phyloP scores from a whole-genome alignment of 2,888 invertebrate genomes.

The Drosophila atroscutellata region DNA sequence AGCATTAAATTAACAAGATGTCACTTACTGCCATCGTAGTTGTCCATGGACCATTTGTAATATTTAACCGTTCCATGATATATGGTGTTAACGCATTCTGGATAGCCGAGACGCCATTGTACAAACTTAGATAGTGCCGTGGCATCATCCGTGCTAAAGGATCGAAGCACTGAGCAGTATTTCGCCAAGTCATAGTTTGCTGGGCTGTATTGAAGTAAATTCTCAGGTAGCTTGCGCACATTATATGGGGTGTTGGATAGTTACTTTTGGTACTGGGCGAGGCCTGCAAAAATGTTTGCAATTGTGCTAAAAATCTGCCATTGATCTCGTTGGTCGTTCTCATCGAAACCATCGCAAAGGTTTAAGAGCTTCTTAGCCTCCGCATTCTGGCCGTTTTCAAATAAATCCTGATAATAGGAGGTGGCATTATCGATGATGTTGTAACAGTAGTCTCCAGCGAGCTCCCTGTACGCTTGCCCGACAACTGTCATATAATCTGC shows the following conservation, averaged over 20 bases:
- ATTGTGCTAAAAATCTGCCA: conserved; percentile 72
- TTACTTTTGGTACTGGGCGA: conserved; percentile 75
- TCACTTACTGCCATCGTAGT: conserved; percentile 58
- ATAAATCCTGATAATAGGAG: conserved; percentile 55
- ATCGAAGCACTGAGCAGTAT: conserved; percentile 53
- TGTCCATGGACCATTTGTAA: conserved; percentile 59
- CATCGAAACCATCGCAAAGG: conserved; percentile 67
- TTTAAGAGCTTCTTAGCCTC: conserved; percentile 61
- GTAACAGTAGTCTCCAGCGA: conserved; percentile 71
- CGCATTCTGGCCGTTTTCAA: conserved; percentile 40
- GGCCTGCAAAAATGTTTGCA: conserved; percentile 68
- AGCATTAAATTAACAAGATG: not conserved
- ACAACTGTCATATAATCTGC: conserved; percentile 72
- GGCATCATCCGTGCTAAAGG: conserved; percentile 54
- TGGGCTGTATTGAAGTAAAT: conserved; percentile 31
- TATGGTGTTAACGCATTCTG: conserved; percentile 51
- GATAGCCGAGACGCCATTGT: conserved; percentile 48
- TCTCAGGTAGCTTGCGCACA: not conserved
- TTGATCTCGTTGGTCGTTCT: conserved; percentile 51
- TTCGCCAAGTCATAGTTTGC: conserved; percentile 45
- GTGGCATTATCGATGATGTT: conserved; percentile 67
- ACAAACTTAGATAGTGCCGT: conserved; percentile 58
- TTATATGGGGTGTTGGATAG: not conserved
- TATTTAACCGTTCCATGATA: conserved; percentile 50
- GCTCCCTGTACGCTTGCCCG: conserved; percentile 56